Percentiles rank a stretch among this genome's conserved stretches.
Conservation (phyloP, 92 coral and sea anemone genomes). For the Heteractis magnifica region DNA sequence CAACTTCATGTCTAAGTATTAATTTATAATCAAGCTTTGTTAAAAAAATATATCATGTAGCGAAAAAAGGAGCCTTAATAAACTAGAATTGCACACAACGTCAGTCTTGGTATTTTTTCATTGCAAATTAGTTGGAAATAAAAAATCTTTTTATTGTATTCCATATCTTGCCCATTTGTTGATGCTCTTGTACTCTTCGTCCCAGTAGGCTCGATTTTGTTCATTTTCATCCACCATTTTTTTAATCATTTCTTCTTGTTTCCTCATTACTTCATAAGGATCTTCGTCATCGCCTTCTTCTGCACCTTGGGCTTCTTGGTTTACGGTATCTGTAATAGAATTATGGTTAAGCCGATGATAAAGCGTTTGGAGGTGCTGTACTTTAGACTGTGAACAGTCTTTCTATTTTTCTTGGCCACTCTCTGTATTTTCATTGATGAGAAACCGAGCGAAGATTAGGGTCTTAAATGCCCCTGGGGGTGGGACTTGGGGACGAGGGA, state of each 20-base stretch:
- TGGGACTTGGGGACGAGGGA: no score
- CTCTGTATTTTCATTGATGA: no score
- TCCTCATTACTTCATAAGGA: constrained; percentile 31
- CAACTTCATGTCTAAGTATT: no score
- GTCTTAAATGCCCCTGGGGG: no score
- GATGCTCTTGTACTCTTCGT: constrained; percentile 64
- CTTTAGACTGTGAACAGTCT: no score
- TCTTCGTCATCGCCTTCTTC: constrained; percentile 19
- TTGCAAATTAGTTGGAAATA: no score
- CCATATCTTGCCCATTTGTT: constrained; percentile 75
- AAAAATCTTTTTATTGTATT: constrained; percentile 16
- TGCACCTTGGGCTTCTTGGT: not conserved
- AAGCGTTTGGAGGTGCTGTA: not conserved
- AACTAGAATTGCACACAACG: no score
- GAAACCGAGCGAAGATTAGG: no score
- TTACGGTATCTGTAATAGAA: constrained; percentile 7
- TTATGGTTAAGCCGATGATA: not conserved
- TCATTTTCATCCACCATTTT: constrained; percentile 53
- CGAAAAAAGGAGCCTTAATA: no score
- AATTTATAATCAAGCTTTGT: no score
- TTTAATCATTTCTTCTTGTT: constrained; percentile 47
- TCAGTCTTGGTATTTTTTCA: no score
- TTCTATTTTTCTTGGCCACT: no score
- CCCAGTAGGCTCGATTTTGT: constrained; percentile 66
- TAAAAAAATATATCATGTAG: not conserved